Evolutionary conservation across 2,113 vertebrate genomes (phyloP), one percentile per base, ranked within the genome.

Genomic region (Columba livia): DNA sequence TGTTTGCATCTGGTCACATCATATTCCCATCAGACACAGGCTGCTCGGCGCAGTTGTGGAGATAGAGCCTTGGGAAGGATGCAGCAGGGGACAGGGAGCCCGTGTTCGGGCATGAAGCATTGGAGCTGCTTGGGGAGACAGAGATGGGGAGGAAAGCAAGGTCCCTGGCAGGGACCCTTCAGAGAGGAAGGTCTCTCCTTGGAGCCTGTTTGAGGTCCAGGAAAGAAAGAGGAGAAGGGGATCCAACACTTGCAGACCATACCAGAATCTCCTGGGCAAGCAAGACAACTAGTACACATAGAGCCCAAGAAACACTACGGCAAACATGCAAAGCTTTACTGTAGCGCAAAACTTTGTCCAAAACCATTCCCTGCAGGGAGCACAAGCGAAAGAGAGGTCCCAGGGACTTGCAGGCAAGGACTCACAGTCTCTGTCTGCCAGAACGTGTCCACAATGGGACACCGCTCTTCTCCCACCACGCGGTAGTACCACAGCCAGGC

Each of bases 391-490:
- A 73, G 29, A 38, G 61, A 85, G 56, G 86, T 38, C 73, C 57
- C 86, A 70, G 69, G 71, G 40, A 20, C 61, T 47, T 32, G 44
- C 34, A 64, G 42, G 67, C 13, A 4, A 85, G 78, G 57, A 97
- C 98, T 98, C 70, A 99, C 99, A 4, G 99, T 99, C 96, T 99
- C 99, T 4, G 99, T 99, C 98, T 99, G 99, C 99, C 99, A 99
- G 98, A 99, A 99, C 2, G 99, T 99, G 97, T 99, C 99, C 51
- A 99, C 99, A 2, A 99, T 97, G 12, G 99, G 98, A 90, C 99
- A 99, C 77, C 98, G 97, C 94, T 98, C 98, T 26, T 99, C 99
- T 44, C 99, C 99, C 85, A 99, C 99, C 86, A 99, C 99, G 0
- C 8, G 98, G 97, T 99, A 98, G 98, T 99, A 99, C 99, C 99